A percentile compares a stretch with the other conserved stretches of the same genome.
Conservation (phyloP, 2,797 vertebrate genomes). For the Petrocephalus schoutedeni region DNA sequence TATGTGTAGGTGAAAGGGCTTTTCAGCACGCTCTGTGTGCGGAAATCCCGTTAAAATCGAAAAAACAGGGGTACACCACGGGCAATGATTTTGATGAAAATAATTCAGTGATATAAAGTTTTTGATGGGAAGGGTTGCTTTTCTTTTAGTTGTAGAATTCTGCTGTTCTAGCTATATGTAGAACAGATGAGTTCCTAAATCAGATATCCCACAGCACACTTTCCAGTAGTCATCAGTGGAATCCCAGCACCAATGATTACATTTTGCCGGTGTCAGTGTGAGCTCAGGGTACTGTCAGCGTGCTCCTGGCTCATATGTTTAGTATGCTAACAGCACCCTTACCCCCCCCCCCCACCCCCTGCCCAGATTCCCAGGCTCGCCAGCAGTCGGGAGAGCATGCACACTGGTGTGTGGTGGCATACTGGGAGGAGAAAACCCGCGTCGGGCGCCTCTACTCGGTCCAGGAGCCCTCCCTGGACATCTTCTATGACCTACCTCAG, state of each 20-base stretch:
- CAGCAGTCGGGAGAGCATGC: conserved; percentile 85
- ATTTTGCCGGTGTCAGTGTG: neutral
- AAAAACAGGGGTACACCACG: neutral
- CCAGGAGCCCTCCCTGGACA: conserved; percentile 95
- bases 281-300: neutral
- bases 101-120: neutral
- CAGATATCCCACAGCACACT: neutral
- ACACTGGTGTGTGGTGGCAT: conserved; percentile 98
- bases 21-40: neutral
- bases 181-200: neutral
- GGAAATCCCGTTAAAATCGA: neutral
- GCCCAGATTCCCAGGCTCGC: conserved; percentile 82
- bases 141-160: neutral
- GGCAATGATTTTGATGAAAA: neutral
- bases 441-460: conserved; percentile 96
- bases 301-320: neutral
- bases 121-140: neutral
- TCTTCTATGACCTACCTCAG: conserved; percentile 99
- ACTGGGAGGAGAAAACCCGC: conserved; percentile 97
- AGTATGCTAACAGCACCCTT: neutral
- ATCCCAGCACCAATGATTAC: neutral
- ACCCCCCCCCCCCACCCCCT: conserved; percentile 18
- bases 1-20: conserved; percentile 9
- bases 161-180: neutral
- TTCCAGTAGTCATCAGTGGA: neutral